Conservation (phyloP, 2,888 invertebrate species). For the Meghimatium bilineatum region DNA sequence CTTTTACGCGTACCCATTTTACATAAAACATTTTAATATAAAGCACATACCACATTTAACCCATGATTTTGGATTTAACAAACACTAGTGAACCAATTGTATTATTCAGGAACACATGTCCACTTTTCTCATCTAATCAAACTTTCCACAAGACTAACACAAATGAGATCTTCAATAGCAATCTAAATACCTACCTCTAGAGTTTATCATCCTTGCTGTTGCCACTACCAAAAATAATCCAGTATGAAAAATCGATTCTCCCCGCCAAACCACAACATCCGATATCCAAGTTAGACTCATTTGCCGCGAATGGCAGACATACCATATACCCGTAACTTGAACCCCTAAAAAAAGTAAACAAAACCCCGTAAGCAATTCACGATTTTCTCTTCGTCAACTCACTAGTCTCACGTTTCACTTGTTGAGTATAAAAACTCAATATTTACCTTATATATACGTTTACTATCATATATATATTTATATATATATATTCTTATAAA, state of each 20-base stretch:
- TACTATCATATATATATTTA: too few species aligned
- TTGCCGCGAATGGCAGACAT: not conserved
- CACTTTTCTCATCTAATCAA: not conserved
- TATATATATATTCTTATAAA: too few species aligned
- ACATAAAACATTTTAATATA: too few species aligned
- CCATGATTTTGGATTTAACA: too few species aligned
- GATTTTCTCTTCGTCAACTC: not conserved
- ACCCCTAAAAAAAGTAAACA: not conserved
- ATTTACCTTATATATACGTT: too few species aligned
- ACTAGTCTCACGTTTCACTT: not conserved
- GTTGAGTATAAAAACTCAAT: too few species aligned
- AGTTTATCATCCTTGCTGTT: not conserved
- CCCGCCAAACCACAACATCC: not conserved
- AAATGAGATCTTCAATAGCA: not conserved
- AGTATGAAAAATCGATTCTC: not conserved
- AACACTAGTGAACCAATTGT: too few species aligned
- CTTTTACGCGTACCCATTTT: too few species aligned
- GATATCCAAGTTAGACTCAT: not conserved
- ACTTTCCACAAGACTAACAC: not conserved
- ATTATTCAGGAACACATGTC: too few species aligned
- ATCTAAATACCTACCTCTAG: not conserved
- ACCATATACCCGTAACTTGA: too few species aligned
- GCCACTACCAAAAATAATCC: not conserved
- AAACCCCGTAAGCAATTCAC: too few species aligned
- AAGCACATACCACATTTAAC: too few species aligned